phyloP scores from a whole-genome alignment of 2,797 vertebrate species.

The Manis pentadactyla region DNA sequence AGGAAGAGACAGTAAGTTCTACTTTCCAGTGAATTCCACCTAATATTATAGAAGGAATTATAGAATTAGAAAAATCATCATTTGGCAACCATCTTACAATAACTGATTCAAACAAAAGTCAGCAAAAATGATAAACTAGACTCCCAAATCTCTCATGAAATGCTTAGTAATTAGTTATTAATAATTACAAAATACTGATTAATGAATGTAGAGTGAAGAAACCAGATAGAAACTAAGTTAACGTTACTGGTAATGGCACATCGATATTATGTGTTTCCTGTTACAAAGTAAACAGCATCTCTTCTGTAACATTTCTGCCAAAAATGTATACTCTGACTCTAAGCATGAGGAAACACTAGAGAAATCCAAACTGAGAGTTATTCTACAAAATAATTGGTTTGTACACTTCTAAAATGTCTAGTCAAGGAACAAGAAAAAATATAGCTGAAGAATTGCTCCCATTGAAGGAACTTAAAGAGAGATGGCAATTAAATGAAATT shows the following conservation, averaged over 20 bases:
- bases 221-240: neutral
- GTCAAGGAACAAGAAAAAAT: neutral
- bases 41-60: neutral
- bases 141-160: neutral
- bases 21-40: neutral
- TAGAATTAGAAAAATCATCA: neutral
- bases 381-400: neutral
- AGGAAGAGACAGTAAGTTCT: neutral
- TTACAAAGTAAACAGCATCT: neutral
- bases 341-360: neutral
- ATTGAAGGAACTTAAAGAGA: neutral
- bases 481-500: neutral
- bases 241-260: neutral
- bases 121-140: neutral
- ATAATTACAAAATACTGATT: neutral
- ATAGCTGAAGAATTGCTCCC: neutral
- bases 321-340: neutral
- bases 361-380: neutral
- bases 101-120: conserved; percentile 15
- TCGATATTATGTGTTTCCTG: neutral
- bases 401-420: neutral
- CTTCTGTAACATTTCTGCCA: neutral
- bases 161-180: neutral
- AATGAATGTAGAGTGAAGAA: neutral
- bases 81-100: neutral